These are phyloP conservation scores for Apogon hyalosoma DNA, from an alignment of 2,797 vertebrate genomes.

Conservation along the genomic window DNA sequence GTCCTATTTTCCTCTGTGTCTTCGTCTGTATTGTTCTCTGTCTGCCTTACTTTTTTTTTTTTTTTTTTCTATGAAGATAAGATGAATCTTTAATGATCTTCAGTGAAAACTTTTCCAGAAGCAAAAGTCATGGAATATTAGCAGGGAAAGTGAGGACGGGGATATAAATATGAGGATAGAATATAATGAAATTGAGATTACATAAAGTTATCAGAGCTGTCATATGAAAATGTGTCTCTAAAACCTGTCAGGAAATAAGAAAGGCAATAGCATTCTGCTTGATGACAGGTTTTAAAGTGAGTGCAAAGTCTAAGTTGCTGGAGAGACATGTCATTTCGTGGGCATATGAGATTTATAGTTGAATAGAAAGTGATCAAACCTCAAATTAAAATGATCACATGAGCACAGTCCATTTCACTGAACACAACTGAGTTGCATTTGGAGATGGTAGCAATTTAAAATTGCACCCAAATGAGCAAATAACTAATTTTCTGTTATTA, in stretches of 20 bases:
- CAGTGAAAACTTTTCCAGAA: constrained; percentile 62
- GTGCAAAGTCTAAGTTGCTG: neutral
- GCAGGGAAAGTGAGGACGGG: neutral
- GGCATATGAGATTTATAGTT: neutral
- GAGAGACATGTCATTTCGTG: neutral
- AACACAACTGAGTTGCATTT: too few species aligned
- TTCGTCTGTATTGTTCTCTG: constrained; percentile 61
- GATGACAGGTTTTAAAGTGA: neutral
- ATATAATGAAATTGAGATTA: constrained; percentile 21
- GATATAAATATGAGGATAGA: constrained; percentile 52
- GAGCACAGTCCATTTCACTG: too few species aligned
- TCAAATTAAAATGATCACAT: neutral
- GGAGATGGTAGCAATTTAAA: neutral
- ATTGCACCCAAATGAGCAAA: neutral
- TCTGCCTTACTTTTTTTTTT: constrained; percentile 49
- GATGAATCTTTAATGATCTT: constrained; percentile 76
- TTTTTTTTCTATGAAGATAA: constrained; percentile 48
- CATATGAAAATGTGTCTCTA: constrained; percentile 18
- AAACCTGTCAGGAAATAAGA: constrained; percentile 21
- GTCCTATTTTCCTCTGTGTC: constrained; percentile 68
- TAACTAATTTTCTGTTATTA: neutral
- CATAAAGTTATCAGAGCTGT: constrained; percentile 40
- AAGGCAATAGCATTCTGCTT: constrained; percentile 2
- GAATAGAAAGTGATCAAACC: neutral
- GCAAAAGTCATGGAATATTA: constrained; percentile 39